Percentiles rank a stretch among this genome's conserved stretches.
Conservation (phyloP, 2,113 vertebrate genomes). For the Zonotrichia leucophrys region DNA sequence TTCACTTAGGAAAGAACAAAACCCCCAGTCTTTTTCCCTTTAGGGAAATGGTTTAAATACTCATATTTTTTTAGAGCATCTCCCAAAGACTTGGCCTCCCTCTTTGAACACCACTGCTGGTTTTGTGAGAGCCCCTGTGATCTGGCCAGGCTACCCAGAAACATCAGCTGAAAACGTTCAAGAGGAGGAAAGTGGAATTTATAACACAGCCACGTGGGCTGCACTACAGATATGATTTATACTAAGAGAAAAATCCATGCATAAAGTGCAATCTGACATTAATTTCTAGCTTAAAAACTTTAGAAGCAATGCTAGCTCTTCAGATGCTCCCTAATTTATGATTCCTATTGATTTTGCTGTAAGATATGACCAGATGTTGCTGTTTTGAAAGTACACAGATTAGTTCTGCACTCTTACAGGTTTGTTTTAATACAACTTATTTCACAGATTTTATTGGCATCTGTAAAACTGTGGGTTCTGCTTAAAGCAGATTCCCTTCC, state of each 20-base stretch:
- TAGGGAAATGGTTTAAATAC: neutral
- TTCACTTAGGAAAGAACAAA: neutral
- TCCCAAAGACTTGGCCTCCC: rapidly evolving
- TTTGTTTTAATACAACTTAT: slow-evolving; percentile 10
- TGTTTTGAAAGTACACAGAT: neutral
- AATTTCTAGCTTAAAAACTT: neutral
- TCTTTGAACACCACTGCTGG: neutral
- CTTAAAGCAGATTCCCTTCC: neutral
- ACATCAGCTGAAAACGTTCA: neutral
- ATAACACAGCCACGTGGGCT: neutral
- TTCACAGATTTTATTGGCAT: neutral
- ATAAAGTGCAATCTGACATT: neutral
- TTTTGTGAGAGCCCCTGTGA: neutral
- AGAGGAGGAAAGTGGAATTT: neutral
- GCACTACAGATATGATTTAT: neutral
- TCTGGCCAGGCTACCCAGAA: neutral
- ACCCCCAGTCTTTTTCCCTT: neutral
- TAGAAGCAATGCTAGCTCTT: neutral
- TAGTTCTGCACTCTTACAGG: neutral
- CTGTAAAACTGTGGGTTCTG: neutral
- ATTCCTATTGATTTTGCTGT: slow-evolving; percentile 4
- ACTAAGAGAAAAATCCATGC: neutral
- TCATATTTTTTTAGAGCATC: neutral
- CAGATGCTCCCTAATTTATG: neutral
- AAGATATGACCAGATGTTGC: neutral